phyloP scores from a whole-genome alignment of 2,888 invertebrate genomes.

The Cheilosia grossa region DNA sequence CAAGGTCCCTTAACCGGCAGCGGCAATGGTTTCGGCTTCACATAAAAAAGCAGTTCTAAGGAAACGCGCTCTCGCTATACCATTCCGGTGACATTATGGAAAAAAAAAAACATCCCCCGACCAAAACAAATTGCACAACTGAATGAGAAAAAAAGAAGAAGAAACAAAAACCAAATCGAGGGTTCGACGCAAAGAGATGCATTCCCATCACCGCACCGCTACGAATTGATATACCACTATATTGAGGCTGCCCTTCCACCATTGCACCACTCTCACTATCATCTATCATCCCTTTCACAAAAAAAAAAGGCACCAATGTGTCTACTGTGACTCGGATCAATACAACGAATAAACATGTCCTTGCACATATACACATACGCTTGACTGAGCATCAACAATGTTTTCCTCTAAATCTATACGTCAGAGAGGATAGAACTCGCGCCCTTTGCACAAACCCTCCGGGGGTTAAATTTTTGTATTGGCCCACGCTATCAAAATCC shows the following conservation, averaged over 20 bases:
- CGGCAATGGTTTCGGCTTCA: conserved; percentile 43
- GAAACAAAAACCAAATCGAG: conserved; percentile 7
- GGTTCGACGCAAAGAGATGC: conserved; percentile 48
- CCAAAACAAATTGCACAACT: conserved; percentile 73
- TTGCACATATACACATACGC: conserved; percentile 36
- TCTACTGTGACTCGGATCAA: conserved; percentile 54
- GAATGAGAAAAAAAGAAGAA: conserved; percentile 46
- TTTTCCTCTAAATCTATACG: conserved; percentile 12
- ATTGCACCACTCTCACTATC: conserved; percentile 16
- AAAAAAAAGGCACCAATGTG: conserved; percentile 66
- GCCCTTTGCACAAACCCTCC: conserved; percentile 71
- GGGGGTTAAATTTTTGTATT: conserved; percentile 38
- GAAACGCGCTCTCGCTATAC: conserved; percentile 4
- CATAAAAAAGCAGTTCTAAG: conserved; percentile 37
- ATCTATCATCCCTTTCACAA: conserved; percentile 68
- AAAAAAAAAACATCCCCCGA: conserved; percentile 48
- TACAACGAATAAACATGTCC: conserved; percentile 37
- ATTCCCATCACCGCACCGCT: conserved; percentile 65
- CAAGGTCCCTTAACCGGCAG: conserved; percentile 47
- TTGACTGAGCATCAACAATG: conserved; percentile 58
- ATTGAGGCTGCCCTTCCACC: conserved; percentile 66
- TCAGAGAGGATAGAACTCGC: conserved; percentile 54
- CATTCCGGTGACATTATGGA: conserved; percentile 40
- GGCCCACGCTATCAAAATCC: conserved; percentile 67
- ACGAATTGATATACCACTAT: conserved; percentile 72